Evolutionary conservation across 64 coral and sea anemone species (phyloP), one percentile per base, ranked within the genome.

Genomic region (Actinia equina): DNA sequence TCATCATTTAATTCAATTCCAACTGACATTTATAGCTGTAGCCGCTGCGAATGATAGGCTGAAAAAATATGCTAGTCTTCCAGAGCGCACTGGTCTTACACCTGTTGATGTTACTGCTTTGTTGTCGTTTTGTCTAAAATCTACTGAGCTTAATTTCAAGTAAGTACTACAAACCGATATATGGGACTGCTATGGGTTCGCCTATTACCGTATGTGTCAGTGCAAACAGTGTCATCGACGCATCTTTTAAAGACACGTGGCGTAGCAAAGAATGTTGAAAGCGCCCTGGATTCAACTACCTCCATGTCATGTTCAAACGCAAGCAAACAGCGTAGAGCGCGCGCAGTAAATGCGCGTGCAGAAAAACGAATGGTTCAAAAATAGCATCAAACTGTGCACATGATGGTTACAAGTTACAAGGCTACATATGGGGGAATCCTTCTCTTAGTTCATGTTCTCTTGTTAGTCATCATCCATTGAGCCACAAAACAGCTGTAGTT

Each of bases 1-100:
- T 78, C 74, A 27, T 19, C 43, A 42, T 78, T 78, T 78, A 78
- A 30, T 14, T 78, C 74, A 11, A 78, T 78, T 44, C 74, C 74
- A 25, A 78, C 74, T 43, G 74, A 78, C 10, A 78, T n/a, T n/a
- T n/a, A n/a, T 78, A 27, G n/a, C 74, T 37, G 27, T 44, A 7
- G 6, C n/a, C 18, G 9, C 25, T 41, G 74, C 74, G 6, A 77
- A 64, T 2, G 20, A 17, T 19, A 64, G 61, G 20, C 20, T 64
- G 18, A 19, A 18, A 22, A 16, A 17, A 20, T 18, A 64, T 64
- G 14, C 22, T 7, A 64, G 56, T 58, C 61, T 64, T 20, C 61
- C 14, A 4, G 61, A 22, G 17, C 19, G 20, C 16, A 64, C 61
- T 20, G 1, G 17, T 6, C 61, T 64, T 20, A 64, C 61, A 19